Percentiles rank a stretch among this genome's conserved stretches.
Conservation (phyloP, 2,113 vertebrate genomes). For the Thermophis baileyi region DNA sequence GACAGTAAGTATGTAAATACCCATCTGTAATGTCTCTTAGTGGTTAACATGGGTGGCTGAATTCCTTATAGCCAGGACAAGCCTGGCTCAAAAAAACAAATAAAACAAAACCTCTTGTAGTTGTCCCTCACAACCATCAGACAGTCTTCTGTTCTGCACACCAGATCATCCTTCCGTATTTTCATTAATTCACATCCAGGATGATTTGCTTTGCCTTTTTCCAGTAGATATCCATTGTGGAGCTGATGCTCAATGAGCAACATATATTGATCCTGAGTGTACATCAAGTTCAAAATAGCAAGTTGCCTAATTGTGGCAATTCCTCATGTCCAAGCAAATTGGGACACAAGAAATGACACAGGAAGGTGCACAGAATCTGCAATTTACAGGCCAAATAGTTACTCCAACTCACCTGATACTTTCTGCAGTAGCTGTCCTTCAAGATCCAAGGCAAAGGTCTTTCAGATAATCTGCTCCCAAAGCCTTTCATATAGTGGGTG, state of each 20-base stretch:
- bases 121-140: not conserved
- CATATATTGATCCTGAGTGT: not conserved
- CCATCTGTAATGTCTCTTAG: not conserved
- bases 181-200: not conserved
- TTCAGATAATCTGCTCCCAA: not conserved
- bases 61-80: not conserved
- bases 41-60: not conserved
- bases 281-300: not conserved
- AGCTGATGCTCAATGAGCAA: not conserved
- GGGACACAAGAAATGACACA: not conserved
- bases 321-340: not conserved
- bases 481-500: not conserved
- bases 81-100: not conserved
- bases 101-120: not conserved
- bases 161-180: not conserved
- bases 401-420: not conserved
- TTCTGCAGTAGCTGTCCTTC: not conserved
- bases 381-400: not conserved
- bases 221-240: not conserved
- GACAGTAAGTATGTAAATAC: slow-evolving; percentile 16
- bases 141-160: not conserved
- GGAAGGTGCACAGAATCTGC: not conserved
- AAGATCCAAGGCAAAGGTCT: not conserved
- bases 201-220: not conserved
- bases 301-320: not conserved